Evolutionary conservation across 2,888 invertebrate genomes (phyloP).

Genomic region (Flabesymbios commensalis): DNA sequence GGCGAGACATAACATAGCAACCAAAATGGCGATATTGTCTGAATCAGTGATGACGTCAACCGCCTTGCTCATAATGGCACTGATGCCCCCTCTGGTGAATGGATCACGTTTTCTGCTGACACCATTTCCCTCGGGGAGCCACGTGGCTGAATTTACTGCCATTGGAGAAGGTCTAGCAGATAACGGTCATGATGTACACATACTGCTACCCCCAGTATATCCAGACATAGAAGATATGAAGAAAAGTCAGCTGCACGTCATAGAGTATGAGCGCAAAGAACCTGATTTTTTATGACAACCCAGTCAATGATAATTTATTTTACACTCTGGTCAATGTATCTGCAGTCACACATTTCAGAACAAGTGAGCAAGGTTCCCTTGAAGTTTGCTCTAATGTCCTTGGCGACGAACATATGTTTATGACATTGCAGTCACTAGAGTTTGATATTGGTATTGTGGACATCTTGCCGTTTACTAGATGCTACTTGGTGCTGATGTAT

Average conservation of each 20-base stretch:
- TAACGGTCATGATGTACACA: not conserved
- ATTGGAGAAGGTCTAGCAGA: not conserved
- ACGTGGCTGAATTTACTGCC: not conserved
- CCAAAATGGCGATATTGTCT: too few species aligned
- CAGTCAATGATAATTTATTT: too few species aligned
- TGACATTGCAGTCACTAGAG: too few species aligned
- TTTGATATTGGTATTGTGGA: conserved; percentile 21
- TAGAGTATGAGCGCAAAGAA: not conserved
- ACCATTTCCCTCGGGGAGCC: not conserved
- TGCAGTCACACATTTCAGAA: too few species aligned
- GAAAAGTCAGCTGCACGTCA: not conserved
- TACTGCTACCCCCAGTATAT: not conserved
- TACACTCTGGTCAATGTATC: too few species aligned
- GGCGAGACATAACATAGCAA: too few species aligned
- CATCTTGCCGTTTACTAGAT: conserved; percentile 12
- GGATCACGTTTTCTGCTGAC: not conserved
- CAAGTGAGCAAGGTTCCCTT: too few species aligned
- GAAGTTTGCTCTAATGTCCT: too few species aligned
- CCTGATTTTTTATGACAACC: too few species aligned
- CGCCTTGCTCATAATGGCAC: too few species aligned
- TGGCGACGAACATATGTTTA: too few species aligned
- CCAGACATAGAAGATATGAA: not conserved
- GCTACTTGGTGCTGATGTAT: conserved; percentile 16
- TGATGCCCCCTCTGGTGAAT: not conserved
- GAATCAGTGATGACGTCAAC: too few species aligned